A percentile compares a stretch with the other conserved stretches of the same genome.
Evolutionary conservation across 2,797 vertebrate genomes (phyloP).

Genomic region (Threskiornis aethiopicus): DNA sequence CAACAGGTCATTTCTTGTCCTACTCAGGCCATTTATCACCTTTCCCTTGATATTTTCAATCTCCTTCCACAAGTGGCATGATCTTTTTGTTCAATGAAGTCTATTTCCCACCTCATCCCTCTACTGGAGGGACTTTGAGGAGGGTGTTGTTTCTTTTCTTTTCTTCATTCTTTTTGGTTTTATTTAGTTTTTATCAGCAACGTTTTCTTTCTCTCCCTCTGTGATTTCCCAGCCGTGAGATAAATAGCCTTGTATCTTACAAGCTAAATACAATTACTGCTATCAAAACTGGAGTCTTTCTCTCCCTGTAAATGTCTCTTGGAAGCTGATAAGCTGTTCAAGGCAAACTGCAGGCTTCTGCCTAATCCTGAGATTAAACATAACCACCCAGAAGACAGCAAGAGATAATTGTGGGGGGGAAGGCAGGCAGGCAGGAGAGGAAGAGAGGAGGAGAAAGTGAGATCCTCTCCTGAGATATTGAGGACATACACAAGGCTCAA

Average conservation of each 20-base stretch:
- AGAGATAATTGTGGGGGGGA: constrained; percentile 68
- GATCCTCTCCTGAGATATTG: constrained; percentile 71
- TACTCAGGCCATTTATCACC: neutral
- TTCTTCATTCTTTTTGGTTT: constrained; percentile 2
- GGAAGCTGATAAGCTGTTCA: constrained; percentile 78
- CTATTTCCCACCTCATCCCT: neutral
- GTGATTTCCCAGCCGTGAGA: constrained; percentile 74
- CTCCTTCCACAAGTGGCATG: neutral
- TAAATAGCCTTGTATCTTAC: constrained; percentile 79
- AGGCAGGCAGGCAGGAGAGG: neutral
- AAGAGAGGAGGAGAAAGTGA: neutral
- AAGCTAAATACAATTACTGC: constrained; percentile 85
- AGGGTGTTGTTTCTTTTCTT: neutral
- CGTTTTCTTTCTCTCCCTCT: constrained; percentile 47
- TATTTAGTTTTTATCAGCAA: constrained; percentile 71
- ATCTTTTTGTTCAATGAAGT: constrained; percentile 12
- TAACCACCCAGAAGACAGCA: constrained; percentile 74
- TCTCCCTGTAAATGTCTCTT: constrained; percentile 76
- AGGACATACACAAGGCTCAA: constrained; percentile 56
- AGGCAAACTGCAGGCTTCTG: constrained; percentile 66
- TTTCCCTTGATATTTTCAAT: neutral
- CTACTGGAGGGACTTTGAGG: neutral
- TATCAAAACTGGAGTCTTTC: constrained; percentile 81
- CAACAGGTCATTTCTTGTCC: neutral
- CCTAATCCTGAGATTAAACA: constrained; percentile 81